Percentiles rank a stretch among this genome's conserved stretches.
Evolutionary conservation across 2,797 vertebrate genomes (phyloP).

Genomic region (Glossophaga mutica): DNA sequence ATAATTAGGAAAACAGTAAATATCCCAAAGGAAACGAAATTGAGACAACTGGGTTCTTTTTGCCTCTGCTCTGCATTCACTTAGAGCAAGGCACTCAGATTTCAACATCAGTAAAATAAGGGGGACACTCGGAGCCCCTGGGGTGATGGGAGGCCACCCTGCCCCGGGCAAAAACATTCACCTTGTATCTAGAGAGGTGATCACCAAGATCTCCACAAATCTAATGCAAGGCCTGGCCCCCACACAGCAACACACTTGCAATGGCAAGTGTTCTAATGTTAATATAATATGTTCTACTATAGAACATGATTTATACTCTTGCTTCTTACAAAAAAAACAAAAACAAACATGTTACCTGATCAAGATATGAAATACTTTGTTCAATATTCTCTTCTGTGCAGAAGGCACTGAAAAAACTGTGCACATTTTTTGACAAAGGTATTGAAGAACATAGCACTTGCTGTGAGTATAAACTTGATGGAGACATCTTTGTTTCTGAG

Average conservation of each 20-base stretch:
- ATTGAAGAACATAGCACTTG: conserved; percentile 83
- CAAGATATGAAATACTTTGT: conserved; percentile 92
- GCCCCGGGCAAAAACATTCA: neutral
- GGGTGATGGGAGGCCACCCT: neutral
- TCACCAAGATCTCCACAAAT: neutral
- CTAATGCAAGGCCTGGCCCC: neutral
- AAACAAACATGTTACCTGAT: conserved; percentile 89
- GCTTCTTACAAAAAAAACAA: neutral
- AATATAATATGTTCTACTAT: neutral
- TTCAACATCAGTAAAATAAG: neutral
- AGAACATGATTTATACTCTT: neutral
- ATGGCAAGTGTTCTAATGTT: neutral
- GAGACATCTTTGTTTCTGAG: conserved; percentile 88
- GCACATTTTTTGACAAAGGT: conserved; percentile 85
- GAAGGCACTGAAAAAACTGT: conserved; percentile 89
- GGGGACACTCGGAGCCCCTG: neutral
- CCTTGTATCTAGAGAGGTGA: neutral
- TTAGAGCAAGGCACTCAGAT: neutral
- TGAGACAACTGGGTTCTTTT: neutral
- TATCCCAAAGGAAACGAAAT: neutral
- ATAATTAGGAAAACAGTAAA: neutral
- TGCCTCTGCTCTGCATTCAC: neutral
- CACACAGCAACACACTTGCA: neutral
- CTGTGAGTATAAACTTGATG: conserved; percentile 84
- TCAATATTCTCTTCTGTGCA: conserved; percentile 95